Percentiles rank a stretch among this genome's conserved stretches.
phyloP scores from a whole-genome alignment of 2,888 invertebrate species.

The Saturnia japonica region DNA sequence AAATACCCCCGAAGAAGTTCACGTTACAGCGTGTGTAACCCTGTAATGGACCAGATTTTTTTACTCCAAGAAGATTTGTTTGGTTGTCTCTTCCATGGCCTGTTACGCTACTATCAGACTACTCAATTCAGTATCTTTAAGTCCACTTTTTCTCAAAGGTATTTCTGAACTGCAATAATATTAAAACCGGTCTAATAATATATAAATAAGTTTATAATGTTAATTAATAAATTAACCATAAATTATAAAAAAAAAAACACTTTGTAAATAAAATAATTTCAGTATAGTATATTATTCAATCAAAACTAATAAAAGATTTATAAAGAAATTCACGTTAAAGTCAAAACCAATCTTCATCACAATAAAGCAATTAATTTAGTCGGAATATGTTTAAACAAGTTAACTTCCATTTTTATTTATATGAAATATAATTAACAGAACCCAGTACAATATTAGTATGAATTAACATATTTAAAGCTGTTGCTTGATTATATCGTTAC shows the following conservation, averaged over 20 bases:
- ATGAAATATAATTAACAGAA: slow-evolving; percentile 35
- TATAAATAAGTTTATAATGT: not conserved
- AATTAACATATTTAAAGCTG: slow-evolving; percentile 61
- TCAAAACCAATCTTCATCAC: slow-evolving; percentile 13
- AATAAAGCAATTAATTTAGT: slow-evolving; percentile 21
- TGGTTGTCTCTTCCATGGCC: too few species aligned
- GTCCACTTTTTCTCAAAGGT: too few species aligned
- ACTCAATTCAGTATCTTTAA: too few species aligned
- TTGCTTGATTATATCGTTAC: slow-evolving; percentile 46
- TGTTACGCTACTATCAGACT: too few species aligned
- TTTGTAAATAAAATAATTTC: not conserved
- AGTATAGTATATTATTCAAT: not conserved
- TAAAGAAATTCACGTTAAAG: slow-evolving; percentile 1
- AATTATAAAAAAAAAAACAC: not conserved
- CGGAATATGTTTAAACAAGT: slow-evolving; percentile 25
- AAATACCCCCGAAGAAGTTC: too few species aligned
- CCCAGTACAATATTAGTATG: slow-evolving; percentile 53
- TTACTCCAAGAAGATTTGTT: too few species aligned
- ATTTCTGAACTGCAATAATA: too few species aligned
- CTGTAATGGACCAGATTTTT: too few species aligned
- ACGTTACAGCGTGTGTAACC: too few species aligned
- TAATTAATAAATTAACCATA: not conserved
- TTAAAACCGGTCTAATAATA: not conserved
- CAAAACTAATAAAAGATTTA: not conserved
- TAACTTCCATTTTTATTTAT: slow-evolving; percentile 38